A percentile compares a stretch with the other conserved stretches of the same genome.
Conservation (phyloP, 92 coral and sea anemone species). For the Metridium senile region DNA sequence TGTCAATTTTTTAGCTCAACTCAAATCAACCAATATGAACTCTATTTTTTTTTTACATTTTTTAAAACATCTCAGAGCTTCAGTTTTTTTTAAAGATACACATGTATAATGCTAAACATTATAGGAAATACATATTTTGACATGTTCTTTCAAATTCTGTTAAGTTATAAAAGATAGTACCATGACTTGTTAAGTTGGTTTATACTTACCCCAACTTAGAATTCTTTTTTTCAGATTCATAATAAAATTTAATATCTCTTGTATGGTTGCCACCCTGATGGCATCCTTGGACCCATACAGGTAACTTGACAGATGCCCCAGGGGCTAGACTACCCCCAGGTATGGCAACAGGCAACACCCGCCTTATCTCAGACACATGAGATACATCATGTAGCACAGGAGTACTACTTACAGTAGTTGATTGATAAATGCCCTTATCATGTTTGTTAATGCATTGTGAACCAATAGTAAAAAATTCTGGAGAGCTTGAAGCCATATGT, state of each 20-base stretch:
- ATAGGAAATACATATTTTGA: background rate
- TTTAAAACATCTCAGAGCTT: no score
- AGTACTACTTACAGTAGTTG: background rate
- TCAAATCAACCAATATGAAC: no score
- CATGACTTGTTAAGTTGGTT: no score
- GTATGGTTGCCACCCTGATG: conserved; percentile 46
- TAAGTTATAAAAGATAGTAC: no score
- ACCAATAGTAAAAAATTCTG: conserved; percentile 85
- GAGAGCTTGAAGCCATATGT: conserved; percentile 67
- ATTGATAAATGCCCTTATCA: conserved; percentile 23
- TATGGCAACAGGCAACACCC: conserved; percentile 78
- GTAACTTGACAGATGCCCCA: conserved; percentile 67
- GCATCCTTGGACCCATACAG: conserved; percentile 93
- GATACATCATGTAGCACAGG: conserved; percentile 10
- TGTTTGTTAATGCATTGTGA: conserved; percentile 4
- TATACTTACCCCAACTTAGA: conserved; percentile 74
- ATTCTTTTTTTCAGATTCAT: conserved; percentile 67
- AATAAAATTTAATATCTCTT: conserved; percentile 82
- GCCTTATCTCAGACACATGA: conserved; percentile 43
- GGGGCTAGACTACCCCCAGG: conserved; percentile 73
- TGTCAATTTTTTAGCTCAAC: no score
- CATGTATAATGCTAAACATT: no score
- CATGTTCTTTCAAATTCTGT: background rate
- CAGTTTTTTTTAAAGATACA: no score
- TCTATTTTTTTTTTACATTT: no score